Evolutionary conservation across 2,113 vertebrate genomes (phyloP).

Genomic region (Dendrocopos noguchii): DNA sequence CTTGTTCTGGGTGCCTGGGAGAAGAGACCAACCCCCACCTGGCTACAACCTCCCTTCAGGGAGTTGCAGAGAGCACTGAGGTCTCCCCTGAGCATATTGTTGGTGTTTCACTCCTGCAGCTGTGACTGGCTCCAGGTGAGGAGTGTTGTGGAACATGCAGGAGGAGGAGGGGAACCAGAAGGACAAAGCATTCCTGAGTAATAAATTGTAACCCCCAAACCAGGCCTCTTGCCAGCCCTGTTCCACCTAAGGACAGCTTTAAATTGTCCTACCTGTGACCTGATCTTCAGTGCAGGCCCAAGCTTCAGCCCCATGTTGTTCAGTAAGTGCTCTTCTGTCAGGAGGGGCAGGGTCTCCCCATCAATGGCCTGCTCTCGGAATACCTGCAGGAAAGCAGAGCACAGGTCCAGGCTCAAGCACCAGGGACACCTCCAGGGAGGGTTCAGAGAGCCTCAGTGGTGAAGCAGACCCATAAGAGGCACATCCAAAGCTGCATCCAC

Average conservation of each 20-base stretch:
- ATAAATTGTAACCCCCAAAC: fast-evolving
- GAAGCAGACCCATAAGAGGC: fast-evolving
- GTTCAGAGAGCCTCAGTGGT: fast-evolving
- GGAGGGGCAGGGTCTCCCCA: slow-evolving; percentile 93
- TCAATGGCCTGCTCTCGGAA: slow-evolving; percentile 98
- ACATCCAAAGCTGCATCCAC: neutral
- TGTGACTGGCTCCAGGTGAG: neutral
- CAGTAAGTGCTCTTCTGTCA: slow-evolving; percentile 95
- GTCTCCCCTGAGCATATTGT: neutral
- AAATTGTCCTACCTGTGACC: slow-evolving; percentile 87
- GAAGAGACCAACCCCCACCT: too few species aligned
- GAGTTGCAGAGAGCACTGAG: too few species aligned
- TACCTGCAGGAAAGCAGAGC: slow-evolving; percentile 76
- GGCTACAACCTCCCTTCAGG: too few species aligned
- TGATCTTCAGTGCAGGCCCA: slow-evolving; percentile 95
- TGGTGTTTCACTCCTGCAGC: fast-evolving
- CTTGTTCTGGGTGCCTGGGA: too few species aligned
- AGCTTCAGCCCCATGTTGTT: slow-evolving; percentile 96
- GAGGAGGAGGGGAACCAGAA: neutral
- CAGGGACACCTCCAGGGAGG: fast-evolving
- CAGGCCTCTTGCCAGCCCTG: fast-evolving
- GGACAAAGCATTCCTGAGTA: neutral
- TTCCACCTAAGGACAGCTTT: neutral
- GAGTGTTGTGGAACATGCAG: fast-evolving
- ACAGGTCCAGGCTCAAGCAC: neutral